A percentile compares a stretch with the other conserved stretches of the same genome.
Conservation (phyloP, 2,797 vertebrate genomes). For the Brotula barbata region DNA sequence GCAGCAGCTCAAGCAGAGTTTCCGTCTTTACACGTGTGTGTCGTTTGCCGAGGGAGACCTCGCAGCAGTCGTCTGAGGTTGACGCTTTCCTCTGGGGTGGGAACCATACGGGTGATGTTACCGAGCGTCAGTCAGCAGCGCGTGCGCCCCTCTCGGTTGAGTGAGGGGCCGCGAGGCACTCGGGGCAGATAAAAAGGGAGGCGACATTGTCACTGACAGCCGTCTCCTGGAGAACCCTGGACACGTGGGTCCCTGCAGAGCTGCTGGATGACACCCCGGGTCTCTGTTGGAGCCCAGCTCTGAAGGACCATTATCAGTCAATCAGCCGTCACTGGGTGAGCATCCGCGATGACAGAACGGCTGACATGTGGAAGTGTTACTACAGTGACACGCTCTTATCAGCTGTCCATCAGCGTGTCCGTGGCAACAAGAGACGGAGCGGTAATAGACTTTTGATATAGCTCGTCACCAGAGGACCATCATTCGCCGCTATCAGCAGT, state of each 20-base stretch:
- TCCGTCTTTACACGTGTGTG: slow-evolving; percentile 43
- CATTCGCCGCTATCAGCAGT: too few relatives aligned
- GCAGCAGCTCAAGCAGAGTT: slow-evolving; percentile 12
- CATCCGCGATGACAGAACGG: slow-evolving; percentile 25
- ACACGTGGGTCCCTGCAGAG: slow-evolving; percentile 14
- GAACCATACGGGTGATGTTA: slow-evolving; percentile 43
- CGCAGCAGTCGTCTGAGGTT: slow-evolving; percentile 14
- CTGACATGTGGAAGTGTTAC: slow-evolving; percentile 34
- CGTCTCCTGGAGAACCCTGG: slow-evolving; percentile 13
- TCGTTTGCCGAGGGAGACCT: slow-evolving; percentile 34
- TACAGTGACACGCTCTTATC: slow-evolving; percentile 20
- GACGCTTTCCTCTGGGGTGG: slow-evolving; percentile 7
- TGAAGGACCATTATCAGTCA: slow-evolving; percentile 33
- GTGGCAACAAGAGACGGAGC: slow-evolving; percentile 15
- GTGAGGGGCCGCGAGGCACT: background rate
- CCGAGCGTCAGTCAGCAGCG: slow-evolving; percentile 31
- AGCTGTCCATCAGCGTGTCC: slow-evolving; percentile 36
- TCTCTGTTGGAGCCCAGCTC: too few relatives aligned
- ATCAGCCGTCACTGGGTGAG: slow-evolving; percentile 30
- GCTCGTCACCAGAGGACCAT: background rate
- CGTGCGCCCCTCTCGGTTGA: slow-evolving; percentile 18
- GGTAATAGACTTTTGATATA: background rate
- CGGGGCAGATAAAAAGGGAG: slow-evolving; percentile 4
- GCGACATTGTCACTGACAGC: slow-evolving; percentile 30
- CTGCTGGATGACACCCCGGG: too few relatives aligned